Evolutionary conservation across 2,113 vertebrate genomes (phyloP).

Genomic region (Cryptomyrus ogoouensis): DNA sequence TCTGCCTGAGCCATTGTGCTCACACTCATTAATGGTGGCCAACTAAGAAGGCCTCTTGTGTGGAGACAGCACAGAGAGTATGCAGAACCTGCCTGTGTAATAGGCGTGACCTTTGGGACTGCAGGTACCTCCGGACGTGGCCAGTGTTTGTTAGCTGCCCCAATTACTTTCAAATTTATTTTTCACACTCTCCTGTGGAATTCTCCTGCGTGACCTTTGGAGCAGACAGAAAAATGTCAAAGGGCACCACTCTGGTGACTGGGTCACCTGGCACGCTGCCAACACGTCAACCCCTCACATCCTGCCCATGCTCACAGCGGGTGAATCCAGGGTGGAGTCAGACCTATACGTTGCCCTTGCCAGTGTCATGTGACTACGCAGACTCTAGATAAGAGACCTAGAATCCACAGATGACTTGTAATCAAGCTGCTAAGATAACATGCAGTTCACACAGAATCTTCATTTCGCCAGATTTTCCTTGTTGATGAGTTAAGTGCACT

Average conservation of each 20-base stretch:
- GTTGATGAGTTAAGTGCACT: conserved; percentile 25
- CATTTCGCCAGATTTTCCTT: not conserved
- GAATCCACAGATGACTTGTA: not conserved
- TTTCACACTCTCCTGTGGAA: conserved; percentile 10
- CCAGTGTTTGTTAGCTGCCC: conserved; percentile 28
- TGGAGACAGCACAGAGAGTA: not conserved
- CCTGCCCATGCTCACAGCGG: not conserved
- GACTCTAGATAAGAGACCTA: not conserved
- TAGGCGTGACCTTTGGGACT: conserved; percentile 10
- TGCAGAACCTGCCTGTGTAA: conserved; percentile 2
- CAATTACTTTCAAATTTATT: conserved; percentile 38
- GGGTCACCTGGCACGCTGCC: not conserved
- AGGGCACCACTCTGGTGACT: no score
- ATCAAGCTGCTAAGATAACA: not conserved
- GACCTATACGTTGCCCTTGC: not conserved
- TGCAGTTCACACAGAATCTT: not conserved
- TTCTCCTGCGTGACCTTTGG: not conserved
- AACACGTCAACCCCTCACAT: not conserved
- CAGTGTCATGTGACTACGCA: not conserved
- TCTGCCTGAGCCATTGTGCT: not conserved
- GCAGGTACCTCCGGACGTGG: conserved; percentile 23
- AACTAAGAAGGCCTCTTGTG: not conserved
- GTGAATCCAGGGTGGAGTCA: not conserved
- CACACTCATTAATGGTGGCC: conserved; percentile 9
- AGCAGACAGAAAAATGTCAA: no score